Evolutionary conservation across 64 coral and sea anemone genomes (phyloP).

Genomic region (Anthopleura sola): DNA sequence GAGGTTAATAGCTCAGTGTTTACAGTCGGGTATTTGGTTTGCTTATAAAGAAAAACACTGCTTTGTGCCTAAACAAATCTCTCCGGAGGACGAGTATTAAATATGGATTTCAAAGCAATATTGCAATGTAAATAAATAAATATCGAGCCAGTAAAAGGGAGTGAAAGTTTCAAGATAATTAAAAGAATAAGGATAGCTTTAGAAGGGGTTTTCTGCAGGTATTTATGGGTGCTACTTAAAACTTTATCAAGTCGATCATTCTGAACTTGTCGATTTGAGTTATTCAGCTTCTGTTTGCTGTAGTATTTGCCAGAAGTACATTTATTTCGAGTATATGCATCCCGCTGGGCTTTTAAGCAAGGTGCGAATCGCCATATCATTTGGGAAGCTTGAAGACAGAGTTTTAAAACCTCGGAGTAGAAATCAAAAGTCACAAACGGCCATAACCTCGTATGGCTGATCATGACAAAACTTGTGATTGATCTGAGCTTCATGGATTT

Average conservation of each 20-base stretch:
- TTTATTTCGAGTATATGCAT: not conserved
- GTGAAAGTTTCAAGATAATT: not conserved
- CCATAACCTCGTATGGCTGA: not conserved
- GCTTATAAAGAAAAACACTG: not conserved
- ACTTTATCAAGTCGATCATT: not conserved
- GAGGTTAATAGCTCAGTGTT: not conserved
- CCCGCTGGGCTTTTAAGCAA: not conserved
- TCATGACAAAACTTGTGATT: not conserved
- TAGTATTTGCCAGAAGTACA: not conserved
- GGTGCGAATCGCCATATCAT: not conserved
- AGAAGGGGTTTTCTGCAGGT: not conserved
- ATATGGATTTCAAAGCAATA: not conserved
- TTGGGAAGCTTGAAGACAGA: not conserved
- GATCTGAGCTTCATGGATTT: slow-evolving; percentile 21
- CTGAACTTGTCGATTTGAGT: not conserved
- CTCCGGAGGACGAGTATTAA: not conserved
- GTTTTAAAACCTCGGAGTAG: not conserved
- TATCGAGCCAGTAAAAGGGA: not conserved
- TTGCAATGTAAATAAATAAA: not conserved
- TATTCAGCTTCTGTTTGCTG: not conserved
- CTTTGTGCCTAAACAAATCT: not conserved
- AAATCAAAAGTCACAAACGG: slow-evolving; percentile 21
- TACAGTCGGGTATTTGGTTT: not conserved
- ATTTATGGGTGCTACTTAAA: not conserved
- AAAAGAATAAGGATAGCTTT: not conserved